Conservation (phyloP, 2,888 invertebrate genomes). For the Platycnemis pennipes region DNA sequence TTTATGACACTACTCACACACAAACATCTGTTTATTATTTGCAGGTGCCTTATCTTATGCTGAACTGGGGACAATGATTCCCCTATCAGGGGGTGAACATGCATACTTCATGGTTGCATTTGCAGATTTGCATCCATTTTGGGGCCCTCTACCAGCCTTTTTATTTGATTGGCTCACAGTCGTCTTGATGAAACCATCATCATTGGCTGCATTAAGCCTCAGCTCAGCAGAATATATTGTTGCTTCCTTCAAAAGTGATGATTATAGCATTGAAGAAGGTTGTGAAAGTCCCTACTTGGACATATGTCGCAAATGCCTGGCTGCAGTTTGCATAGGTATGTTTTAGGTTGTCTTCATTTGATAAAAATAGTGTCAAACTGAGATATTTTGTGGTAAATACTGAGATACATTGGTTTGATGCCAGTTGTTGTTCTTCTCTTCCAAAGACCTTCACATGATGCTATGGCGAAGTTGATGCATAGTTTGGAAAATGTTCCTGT, state of each 20-base stretch:
- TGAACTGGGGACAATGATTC: constrained; percentile 77
- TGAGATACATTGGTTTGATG: too few relatives aligned
- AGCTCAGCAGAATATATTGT: constrained; percentile 74
- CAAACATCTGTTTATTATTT: constrained; percentile 11
- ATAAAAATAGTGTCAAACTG: too few relatives aligned
- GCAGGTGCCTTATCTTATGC: constrained; percentile 77
- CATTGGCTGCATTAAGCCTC: constrained; percentile 73
- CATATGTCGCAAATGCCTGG: constrained; percentile 59
- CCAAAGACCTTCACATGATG: too few relatives aligned
- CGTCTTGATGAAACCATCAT: constrained; percentile 73
- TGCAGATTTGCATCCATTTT: constrained; percentile 68
- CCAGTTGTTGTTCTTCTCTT: too few relatives aligned
- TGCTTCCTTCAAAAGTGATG: constrained; percentile 54
- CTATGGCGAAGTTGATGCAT: too few relatives aligned
- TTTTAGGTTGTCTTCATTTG: background rate
- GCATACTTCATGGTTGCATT: constrained; percentile 75
- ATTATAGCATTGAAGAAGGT: background rate
- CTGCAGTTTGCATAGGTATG: constrained; percentile 68
- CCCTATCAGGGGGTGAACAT: constrained; percentile 77
- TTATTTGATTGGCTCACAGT: constrained; percentile 75
- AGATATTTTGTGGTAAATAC: too few relatives aligned
- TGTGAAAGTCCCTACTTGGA: constrained; percentile 20
- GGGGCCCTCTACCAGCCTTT: constrained; percentile 75
- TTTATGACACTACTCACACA: background rate
- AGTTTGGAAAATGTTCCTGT: too few relatives aligned